Base-by-base conservation (phyloP, 2,113 vertebrate genomes). In the Brienomyrus longianalis region DNA sequence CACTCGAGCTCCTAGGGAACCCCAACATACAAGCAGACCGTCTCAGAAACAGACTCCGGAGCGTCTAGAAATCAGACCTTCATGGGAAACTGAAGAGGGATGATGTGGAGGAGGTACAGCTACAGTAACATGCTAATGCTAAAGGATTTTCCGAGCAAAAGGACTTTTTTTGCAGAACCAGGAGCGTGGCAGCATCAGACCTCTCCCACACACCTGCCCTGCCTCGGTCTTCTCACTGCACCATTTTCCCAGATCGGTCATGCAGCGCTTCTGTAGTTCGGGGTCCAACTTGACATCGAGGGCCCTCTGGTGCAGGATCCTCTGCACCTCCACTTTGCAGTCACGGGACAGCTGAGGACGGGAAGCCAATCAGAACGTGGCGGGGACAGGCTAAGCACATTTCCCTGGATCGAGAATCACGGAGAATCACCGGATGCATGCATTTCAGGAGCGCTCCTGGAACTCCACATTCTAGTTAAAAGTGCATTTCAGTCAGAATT, bases 251-350 rank as follows among this genome's bases (percentile, higher is more conserved):
- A 99, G 91, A 88, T 99, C 98, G 1, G 96, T 97, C 95, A 99
- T 97, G 94, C 98, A 99, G 91, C 98, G 97, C 91, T 97, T 96
- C 95, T 99, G 98, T 15, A 99, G 97, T 27, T 96, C 94, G 0
- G 98, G 98, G 90, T 99, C 98, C 92, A 99, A 94, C 90, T 99
- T 99, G 89, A 99, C 97, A 9, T 99, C 98, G 95, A 99, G 95
- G 89, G 98, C 98, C 77, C 98, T 97, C 92, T 99, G 98, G 89
- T 99, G 98, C 56, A 99, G 97, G 89, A 99, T 98, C 87, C 98
- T 95, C 90, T 98, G 98, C 0, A 99, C 98, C 93, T 99, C 98
- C 47, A 98, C 96, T 92, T 98, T 96, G 94, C 98, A 99, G 92
- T 99, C 98, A 7, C 98, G 94, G 0, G 98, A 99, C 13, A 99